Evolutionary conservation across 2,888 invertebrate species (phyloP), one percentile per base, ranked within the genome.

Genomic region (Nyleta sp.): DNA sequence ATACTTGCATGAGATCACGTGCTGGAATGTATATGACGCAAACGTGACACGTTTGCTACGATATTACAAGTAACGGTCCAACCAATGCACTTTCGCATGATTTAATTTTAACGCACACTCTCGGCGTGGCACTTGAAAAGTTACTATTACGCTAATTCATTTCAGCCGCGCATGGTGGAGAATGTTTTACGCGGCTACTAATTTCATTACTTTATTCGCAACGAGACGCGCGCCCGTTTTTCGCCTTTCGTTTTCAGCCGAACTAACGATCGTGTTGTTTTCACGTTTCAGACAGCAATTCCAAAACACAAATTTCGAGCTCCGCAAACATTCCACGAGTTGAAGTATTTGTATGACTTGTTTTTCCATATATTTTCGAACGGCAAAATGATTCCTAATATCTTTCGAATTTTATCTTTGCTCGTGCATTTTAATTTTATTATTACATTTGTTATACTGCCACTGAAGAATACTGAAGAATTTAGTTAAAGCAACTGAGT

Each of bases 11-110:
- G 71, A 59, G 76, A 76, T 76, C 76, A 76, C 76, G 76, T 70
- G 76, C 76, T 15, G 76, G 71, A 76, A 76, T 76, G 64, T 71
- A 60, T 77, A 77, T 70, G 76, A 77, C 71, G 64, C 59, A 71
- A 77, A 77, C 76, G 76, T 71, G 76, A 77, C 70, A 77, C 65
- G 76, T 71, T 77, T 59, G 64, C 64, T 53, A 65, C 76, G 59
- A 71, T 77, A 77, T 71, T 65, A 64, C 62, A 53, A 50, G 42
- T 77, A 76, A 76, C 76, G 70, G 76, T 65, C 64, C 70, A 53
- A 70, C 55, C 42, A 35, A 70, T 75, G 68, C 48, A 70, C 70
- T 70, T 70, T 75, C 68, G 48, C 48, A 42, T 60, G 60, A 60
- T 68, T 60, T 60, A 68, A 68, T 68, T 68, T 62, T 65, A 57